Evolutionary conservation across 1,140 invertebrate genomes (phyloP), one percentile per base, ranked within the genome.

Genomic region (Penaeus japonicus): DNA sequence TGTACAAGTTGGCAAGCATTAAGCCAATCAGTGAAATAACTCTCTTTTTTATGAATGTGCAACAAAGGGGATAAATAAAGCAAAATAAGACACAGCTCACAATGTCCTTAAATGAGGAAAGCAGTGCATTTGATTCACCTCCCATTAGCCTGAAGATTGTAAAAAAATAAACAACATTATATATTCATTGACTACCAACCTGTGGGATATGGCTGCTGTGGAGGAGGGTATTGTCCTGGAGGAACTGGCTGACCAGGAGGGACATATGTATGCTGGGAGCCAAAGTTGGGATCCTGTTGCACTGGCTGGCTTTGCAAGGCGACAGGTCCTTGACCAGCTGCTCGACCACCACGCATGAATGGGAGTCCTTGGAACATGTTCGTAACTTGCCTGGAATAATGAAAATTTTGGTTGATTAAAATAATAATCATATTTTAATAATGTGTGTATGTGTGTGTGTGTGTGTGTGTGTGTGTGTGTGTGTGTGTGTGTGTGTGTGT

Each of bases 201-300:
- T 83, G 62, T 32, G 75, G 86, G 86, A 17, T 73, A 55, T 22
- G 85, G 85, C 85, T 87, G 84, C 54, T 85, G 84, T 12, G 77
- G 78, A 17, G 85, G 79, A 57, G 79, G 79, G 54, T 88, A 88
- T 32, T 88, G 87, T 2, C 47, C 79, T 4, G 57, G 78, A 47
- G 80, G 80, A 17, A 70, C 65, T 32, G 54, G 24, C 47, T 83
- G 57, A 47, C 81, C 80, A 55, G 87, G 87, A 7, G 87, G 87
- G 22, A 88, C 70, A 32, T 88, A 88, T 12, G 87, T 83, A 54
- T 88, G 87, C 81, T 88, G 87, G 17, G 87, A 77, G 35, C 87
- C 73, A 78, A 88, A 88, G 30, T 84, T 83, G 10, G 80, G 80
- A 24, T 88, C 87, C 59, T 88, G 87, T n/a, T 88, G 87, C 15